Conservation (phyloP, 2,888 invertebrate species). For the Lutraria lutraria region DNA sequence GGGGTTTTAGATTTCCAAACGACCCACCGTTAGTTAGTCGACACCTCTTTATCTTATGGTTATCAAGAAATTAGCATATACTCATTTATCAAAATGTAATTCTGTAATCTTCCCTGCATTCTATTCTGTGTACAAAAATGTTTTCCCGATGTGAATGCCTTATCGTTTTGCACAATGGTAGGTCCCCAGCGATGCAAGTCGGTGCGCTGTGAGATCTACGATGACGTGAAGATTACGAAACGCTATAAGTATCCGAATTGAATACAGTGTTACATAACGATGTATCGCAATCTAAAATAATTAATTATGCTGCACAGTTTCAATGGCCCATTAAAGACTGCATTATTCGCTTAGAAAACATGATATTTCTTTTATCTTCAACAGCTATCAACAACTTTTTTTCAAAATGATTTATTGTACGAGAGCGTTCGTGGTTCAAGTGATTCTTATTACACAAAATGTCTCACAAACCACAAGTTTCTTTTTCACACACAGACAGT, state of each 20-base stretch:
- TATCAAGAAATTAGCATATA: slow-evolving; percentile 63
- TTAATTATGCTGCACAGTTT: slow-evolving; percentile 44
- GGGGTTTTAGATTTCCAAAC: slow-evolving; percentile 39
- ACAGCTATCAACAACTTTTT: slow-evolving; percentile 7
- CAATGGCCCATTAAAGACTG: neutral
- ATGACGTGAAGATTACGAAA: slow-evolving; percentile 45
- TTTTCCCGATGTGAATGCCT: slow-evolving; percentile 38
- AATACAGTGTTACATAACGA: slow-evolving; percentile 39
- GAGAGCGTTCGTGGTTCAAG: neutral
- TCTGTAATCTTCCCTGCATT: slow-evolving; percentile 45
- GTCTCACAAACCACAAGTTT: neutral
- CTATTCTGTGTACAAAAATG: slow-evolving; percentile 22
- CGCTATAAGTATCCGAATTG: slow-evolving; percentile 34
- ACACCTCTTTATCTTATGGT: slow-evolving; percentile 49
- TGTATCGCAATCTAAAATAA: slow-evolving; percentile 7
- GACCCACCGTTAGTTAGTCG: slow-evolving; percentile 42
- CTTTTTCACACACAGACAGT: neutral
- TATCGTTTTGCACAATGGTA: slow-evolving; percentile 42
- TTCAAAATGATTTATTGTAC: neutral
- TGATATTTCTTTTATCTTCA: slow-evolving; percentile 19
- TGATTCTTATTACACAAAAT: neutral
- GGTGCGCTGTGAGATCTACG: slow-evolving; percentile 49
- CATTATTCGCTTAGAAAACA: neutral
- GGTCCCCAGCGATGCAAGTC: slow-evolving; percentile 45
- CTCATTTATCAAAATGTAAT: slow-evolving; percentile 67